A percentile compares a stretch with the other conserved stretches of the same genome.
phyloP scores from a whole-genome alignment of 2,888 invertebrate genomes.

The Rhyacophila evoluta region DNA sequence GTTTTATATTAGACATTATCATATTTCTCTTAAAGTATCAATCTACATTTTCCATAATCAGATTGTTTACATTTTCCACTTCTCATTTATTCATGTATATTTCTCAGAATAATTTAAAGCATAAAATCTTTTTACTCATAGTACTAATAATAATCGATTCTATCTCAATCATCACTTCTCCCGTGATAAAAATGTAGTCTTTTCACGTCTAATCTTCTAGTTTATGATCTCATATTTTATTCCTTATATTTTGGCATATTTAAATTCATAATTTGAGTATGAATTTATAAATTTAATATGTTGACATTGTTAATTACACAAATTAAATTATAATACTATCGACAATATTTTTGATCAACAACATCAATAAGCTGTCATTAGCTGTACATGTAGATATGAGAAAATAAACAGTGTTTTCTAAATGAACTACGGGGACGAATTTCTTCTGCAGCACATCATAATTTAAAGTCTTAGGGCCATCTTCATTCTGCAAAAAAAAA shows the following conservation, averaged over 20 bases:
- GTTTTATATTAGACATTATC: neutral
- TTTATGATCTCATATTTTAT: neutral
- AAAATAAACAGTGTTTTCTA: neutral
- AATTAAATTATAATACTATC: neutral
- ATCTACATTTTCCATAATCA: neutral
- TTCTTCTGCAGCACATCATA: neutral
- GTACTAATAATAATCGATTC: neutral
- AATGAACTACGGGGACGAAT: constrained; percentile 16
- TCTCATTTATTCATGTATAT: neutral
- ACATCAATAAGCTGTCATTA: constrained; percentile 17
- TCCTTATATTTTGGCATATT: neutral
- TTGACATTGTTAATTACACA: too few relatives aligned
- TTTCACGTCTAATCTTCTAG: neutral
- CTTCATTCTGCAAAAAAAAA: neutral
- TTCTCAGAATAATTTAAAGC: neutral
- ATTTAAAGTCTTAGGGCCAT: neutral
- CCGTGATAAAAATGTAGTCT: neutral
- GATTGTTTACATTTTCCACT: neutral
- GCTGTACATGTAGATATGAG: constrained; percentile 20
- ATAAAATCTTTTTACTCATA: neutral
- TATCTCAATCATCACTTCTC: neutral
- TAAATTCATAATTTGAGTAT: neutral
- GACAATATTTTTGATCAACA: neutral
- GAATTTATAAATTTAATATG: neutral
- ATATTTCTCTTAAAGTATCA: neutral